Evolutionary conservation across 1,140 invertebrate genomes (phyloP), one percentile per base, ranked within the genome.

Genomic region (Drosophila sproati): DNA sequence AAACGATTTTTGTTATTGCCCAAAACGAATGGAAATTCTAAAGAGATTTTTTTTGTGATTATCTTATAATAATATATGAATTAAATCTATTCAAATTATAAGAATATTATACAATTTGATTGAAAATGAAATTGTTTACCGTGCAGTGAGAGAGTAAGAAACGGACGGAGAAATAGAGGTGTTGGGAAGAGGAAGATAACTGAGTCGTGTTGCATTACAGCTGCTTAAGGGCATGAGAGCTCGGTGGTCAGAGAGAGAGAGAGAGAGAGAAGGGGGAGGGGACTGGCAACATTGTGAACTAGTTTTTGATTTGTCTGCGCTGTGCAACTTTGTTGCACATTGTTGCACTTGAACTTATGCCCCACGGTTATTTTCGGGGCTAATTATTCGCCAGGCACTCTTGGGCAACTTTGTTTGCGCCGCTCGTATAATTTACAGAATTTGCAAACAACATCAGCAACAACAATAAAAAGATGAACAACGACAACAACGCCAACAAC

Each of bases 281-380:
- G 3, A 10, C 35, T 39, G 52, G 51, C 77, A 78, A 80, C 71
- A 81, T 70, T 78, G 81, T 78, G 78, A 75, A 80, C 82, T 86
- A 85, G 78, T 79, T 82, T 76, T 57, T 71, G 72, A 86, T 85
- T 85, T 80, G 83, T 78, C 85, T 73, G 78, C 35, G 55, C 73
- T 51, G 34, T 7, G 73, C 69, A 77, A 87, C 62, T 78, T 83
- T 89, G 85, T 89, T 80, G 80, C 60, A 88, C 85, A 85, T 89
- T 88, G 85, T 88, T 88, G 85, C 85, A 88, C 85, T 88, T 88
- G 83, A 85, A 89, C 83, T 88, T 88, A 80, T 85, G 81, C 85
- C 85, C 85, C 74, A 88, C 78, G 85, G 77, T 85, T 85, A 89
- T 88, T 81, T 88, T 73, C 50, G 73, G 52, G 86, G 85, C 85